These are phyloP conservation scores for Strongylocentrotus purpuratus DNA, from an alignment of 35 echinoderm and acorn worm species.

Conservation along the genomic window DNA sequence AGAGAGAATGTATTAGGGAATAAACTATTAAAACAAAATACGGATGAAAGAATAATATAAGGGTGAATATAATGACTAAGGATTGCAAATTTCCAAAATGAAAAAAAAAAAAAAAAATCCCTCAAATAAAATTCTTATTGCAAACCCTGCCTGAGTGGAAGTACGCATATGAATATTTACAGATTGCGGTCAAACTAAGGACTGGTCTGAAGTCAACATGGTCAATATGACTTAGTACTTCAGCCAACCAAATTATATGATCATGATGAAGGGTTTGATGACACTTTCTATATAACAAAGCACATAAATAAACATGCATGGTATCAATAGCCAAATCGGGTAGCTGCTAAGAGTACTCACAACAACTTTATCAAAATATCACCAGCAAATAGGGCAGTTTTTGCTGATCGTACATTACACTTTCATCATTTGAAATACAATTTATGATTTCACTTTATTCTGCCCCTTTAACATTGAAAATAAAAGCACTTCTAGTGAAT, in stretches of 20 bases:
- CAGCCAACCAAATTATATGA: background rate
- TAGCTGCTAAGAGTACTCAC: background rate
- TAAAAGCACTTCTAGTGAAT: slow-evolving; percentile 12
- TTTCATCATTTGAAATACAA: background rate
- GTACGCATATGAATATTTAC: background rate
- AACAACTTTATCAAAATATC: background rate
- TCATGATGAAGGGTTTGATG: background rate
- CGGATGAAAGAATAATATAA: background rate
- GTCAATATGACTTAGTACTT: background rate
- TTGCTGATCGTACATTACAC: background rate
- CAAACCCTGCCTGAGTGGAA: slow-evolving; percentile 5
- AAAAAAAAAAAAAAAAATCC: background rate
- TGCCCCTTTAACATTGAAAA: background rate
- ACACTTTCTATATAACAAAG: background rate
- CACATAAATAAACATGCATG: background rate
- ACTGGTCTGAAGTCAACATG: background rate
- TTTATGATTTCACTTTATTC: background rate
- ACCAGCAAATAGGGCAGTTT: background rate
- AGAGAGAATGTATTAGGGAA: too few species aligned
- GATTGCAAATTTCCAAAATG: background rate
- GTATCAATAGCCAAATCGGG: background rate
- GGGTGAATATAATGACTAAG: background rate
- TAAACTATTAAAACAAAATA: background rate
- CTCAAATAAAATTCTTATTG: background rate
- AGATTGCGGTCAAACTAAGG: background rate